Conservation (phyloP, 2,888 invertebrate species). For the Pristionchus entomophagus region DNA sequence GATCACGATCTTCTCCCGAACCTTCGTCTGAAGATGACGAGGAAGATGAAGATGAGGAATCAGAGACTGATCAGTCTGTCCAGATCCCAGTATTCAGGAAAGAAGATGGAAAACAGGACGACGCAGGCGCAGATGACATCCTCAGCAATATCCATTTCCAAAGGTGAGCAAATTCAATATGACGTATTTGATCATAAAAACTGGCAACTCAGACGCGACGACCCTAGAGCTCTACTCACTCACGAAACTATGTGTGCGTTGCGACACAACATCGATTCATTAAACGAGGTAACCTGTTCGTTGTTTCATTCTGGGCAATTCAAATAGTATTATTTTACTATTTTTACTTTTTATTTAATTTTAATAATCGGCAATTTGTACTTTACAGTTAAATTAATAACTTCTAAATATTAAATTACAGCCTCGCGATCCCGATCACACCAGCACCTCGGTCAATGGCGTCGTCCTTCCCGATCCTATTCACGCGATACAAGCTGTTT, state of each 20-base stretch:
- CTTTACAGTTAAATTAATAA: background rate
- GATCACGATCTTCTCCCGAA: background rate
- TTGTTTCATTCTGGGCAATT: background rate
- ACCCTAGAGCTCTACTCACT: background rate
- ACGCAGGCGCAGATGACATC: too few relatives aligned
- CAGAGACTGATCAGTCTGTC: background rate
- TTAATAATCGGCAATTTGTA: background rate
- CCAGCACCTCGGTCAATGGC: background rate
- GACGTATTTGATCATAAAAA: background rate
- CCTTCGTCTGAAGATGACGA: background rate
- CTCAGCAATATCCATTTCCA: background rate
- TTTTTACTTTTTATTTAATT: background rate
- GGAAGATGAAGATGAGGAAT: background rate
- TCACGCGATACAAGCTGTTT: conserved; percentile 3
- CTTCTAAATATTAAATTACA: background rate
- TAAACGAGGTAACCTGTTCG: conserved; percentile 13
- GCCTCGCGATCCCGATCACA: background rate
- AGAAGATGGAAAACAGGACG: background rate
- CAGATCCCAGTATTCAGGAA: background rate
- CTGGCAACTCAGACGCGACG: conserved; percentile 27
- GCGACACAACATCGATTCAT: background rate
- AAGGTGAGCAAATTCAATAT: background rate
- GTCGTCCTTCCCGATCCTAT: conserved; percentile 14
- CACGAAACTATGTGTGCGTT: conserved; percentile 10
- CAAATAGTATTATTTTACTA: background rate